Percentiles rank a stretch among this genome's conserved stretches.
These are phyloP conservation scores for Hirtodrosophila duncani DNA, from an alignment of 2,888 invertebrate species.

Conservation along the genomic window DNA sequence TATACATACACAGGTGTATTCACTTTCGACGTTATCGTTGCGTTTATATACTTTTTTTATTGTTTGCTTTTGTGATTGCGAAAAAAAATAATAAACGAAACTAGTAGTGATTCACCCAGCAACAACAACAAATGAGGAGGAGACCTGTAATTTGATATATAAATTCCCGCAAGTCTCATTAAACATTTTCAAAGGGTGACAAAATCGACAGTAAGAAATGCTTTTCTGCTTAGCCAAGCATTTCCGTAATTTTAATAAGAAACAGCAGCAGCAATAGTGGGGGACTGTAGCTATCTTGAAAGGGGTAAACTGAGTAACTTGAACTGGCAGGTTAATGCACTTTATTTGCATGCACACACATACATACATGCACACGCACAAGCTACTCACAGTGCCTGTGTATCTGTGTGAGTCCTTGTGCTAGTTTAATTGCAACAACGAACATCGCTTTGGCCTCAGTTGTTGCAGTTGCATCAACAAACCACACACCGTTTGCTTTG, in stretches of 20 bases:
- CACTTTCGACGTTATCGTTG: conserved; percentile 72
- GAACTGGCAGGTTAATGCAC: conserved; percentile 67
- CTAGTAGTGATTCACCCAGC: conserved; percentile 42
- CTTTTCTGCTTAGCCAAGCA: conserved; percentile 60
- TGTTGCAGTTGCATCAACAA: too few species aligned
- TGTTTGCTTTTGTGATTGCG: conserved; percentile 66
- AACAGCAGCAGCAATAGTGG: conserved; percentile 16
- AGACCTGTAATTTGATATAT: conserved; percentile 50
- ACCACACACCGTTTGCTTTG: too few species aligned
- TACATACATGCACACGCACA: background rate
- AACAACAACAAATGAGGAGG: conserved; percentile 12
- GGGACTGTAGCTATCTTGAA: conserved; percentile 7
- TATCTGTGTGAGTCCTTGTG: conserved; percentile 61
- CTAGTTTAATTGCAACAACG: too few species aligned
- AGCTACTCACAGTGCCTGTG: conserved; percentile 2
- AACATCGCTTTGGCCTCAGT: too few species aligned
- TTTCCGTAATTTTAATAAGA: conserved; percentile 47
- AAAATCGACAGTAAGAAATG: conserved; percentile 22
- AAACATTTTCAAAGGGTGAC: conserved; percentile 20
- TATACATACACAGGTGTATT: conserved; percentile 38
- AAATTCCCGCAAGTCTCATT: conserved; percentile 47
- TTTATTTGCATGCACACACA: conserved; percentile 40
- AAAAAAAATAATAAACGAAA: conserved; percentile 37
- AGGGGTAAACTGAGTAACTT: conserved; percentile 51
- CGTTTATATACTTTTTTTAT: too few species aligned